Evolutionary conservation across 2,113 vertebrate species (phyloP).

Genomic region (Apodemus speciosus): DNA sequence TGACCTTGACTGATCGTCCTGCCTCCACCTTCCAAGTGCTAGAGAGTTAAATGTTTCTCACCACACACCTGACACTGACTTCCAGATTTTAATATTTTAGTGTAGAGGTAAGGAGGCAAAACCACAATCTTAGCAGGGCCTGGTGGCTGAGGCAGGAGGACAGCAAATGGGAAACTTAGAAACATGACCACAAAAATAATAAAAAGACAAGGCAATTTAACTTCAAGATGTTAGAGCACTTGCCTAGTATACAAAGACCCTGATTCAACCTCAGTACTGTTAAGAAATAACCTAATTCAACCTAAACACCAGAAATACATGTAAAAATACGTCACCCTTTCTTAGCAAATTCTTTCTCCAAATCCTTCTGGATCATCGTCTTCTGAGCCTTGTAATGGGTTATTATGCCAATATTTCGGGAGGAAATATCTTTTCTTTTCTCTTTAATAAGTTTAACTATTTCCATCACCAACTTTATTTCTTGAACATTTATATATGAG

Average conservation of each 20-base stretch:
- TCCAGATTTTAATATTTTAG: neutral
- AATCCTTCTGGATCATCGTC: conserved; percentile 82
- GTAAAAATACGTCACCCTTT: conserved; percentile 77
- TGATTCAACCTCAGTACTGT: neutral
- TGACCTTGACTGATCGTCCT: neutral
- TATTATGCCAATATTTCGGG: conserved; percentile 89
- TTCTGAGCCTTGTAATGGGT: conserved; percentile 94
- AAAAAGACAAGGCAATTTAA: neutral
- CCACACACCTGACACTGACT: neutral
- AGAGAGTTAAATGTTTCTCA: neutral
- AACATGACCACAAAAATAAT: neutral
- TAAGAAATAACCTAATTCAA: neutral
- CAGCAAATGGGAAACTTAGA: neutral
- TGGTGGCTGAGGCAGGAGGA: neutral
- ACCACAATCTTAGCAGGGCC: neutral
- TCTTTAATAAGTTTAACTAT: conserved; percentile 87
- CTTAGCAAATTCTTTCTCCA: conserved; percentile 82
- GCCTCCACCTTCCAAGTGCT: neutral
- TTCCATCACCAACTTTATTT: conserved; percentile 89
- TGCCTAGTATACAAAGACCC: neutral
- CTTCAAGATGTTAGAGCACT: neutral
- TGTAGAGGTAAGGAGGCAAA: neutral
- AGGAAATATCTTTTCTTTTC: conserved; percentile 79
- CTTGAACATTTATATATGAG: conserved; percentile 88
- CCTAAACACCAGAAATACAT: neutral